Evolutionary conservation across 2,797 vertebrate genomes (phyloP).

Genomic region (Xiphorhynchus erythropygius): DNA sequence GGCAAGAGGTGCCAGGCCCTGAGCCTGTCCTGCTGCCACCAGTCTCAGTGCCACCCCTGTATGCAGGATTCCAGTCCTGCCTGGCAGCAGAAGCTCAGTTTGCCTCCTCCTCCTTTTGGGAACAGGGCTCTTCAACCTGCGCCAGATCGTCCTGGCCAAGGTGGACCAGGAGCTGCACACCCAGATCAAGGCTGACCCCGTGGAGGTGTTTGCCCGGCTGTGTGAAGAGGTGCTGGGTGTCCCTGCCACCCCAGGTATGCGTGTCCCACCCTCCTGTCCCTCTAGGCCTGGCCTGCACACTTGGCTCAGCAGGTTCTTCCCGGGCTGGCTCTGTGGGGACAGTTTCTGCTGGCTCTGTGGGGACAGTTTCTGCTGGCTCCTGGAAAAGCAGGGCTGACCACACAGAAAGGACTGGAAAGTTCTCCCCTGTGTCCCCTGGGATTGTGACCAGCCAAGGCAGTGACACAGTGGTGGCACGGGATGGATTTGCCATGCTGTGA

Average conservation of each 20-base stretch:
- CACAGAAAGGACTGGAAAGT: background rate
- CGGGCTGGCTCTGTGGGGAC: fast-evolving
- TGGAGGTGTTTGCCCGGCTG: constrained; percentile 86
- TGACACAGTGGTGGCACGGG: fast-evolving
- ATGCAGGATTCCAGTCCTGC: background rate
- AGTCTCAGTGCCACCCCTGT: fast-evolving
- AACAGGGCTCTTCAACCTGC: constrained; percentile 92
- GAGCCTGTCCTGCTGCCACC: background rate
- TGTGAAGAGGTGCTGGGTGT: constrained; percentile 89
- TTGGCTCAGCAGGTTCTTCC: background rate
- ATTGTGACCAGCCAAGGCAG: background rate
- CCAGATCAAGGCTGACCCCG: constrained; percentile 81
- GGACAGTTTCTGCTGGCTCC: background rate
- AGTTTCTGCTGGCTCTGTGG: background rate
- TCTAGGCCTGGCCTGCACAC: background rate
- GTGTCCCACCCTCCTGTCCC: background rate
- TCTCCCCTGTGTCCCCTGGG: background rate
- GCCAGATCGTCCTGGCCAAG: constrained; percentile 94
- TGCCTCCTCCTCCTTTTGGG: background rate
- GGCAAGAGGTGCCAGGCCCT: background rate
- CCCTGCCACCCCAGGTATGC: constrained; percentile 86
- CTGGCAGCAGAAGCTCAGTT: background rate
- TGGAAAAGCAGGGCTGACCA: background rate
- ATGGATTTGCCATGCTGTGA: background rate
- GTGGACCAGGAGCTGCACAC: constrained; percentile 94